Base-by-base conservation (phyloP, 64 coral and sea anemone species). In the Cladopsammia gracilis region DNA sequence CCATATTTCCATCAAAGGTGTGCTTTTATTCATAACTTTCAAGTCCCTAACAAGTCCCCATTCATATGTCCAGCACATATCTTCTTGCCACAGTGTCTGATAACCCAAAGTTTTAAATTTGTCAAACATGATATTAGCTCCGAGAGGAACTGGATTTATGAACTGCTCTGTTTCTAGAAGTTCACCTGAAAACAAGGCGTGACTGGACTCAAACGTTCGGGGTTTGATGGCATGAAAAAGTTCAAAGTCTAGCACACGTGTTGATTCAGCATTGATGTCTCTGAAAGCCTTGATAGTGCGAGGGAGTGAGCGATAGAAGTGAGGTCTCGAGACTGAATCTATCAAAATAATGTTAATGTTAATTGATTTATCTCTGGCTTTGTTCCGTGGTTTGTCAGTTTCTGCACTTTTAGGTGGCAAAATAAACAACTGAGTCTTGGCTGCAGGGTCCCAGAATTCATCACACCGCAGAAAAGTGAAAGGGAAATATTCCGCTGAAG, bases 41-140 rank as follows among this genome's bases (percentile, higher is more conserved):
- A 96, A 58, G 70, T 95, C 87, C 5, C 61, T 58, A 81, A 93
- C 85, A 18, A 95, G 67, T 10, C 97, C 97, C 89, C 90, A 98
- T 24, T 57, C 47, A 3, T 70, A 82, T 49, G 70, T 93, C 93
- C 94, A 96, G 65, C 96, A 98, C 82, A 98, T 58, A 23, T 98
- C 96, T 51, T 98, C 93, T 64, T 98, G 96, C 87, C 93, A 95
- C 90, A 98, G 88, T 25, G 96, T 98, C 58, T 98, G 93, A 74
- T 95, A 98, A 11, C 94, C 96, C 65, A 91, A 66, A 46, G 79
- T 50, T 64, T 87, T 91, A 64, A 98, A 98, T 43, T 45, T 58
- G 42, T 77, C 82, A 77, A 98, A 98, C 85, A 98, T 95, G 23
- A 80, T 62, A 24, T 76, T 89, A 81, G 92, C 89, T 12, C 92